These are phyloP conservation scores for Ciona savignyi DNA, from an alignment of 23 tunicate genomes.

Conservation along the genomic window DNA sequence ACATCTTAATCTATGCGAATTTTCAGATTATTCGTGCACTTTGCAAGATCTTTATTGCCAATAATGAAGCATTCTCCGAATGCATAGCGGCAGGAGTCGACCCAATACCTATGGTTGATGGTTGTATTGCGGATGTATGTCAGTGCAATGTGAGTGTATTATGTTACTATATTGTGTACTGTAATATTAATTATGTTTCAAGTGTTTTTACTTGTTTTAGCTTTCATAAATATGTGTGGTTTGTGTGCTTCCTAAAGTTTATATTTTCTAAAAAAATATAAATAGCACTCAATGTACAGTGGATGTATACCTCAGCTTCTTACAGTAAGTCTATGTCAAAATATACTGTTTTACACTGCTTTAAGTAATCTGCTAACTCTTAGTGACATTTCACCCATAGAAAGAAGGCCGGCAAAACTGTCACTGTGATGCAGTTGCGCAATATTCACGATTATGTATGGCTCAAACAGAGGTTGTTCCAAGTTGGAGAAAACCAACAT, in stretches of 20 bases:
- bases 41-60: conserved; percentile 37
- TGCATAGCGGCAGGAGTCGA: conserved; percentile 54
- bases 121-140: conserved; percentile 48
- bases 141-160: conserved; percentile 30
- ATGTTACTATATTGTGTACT: neutral
- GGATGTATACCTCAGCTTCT: too few relatives aligned
- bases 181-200: too few relatives aligned
- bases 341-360: too few relatives aligned
- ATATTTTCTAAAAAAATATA: too few relatives aligned
- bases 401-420: conserved; percentile 19
- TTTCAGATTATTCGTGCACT: conserved; percentile 36
- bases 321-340: too few relatives aligned
- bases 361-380: too few relatives aligned
- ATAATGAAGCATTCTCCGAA: conserved; percentile 22
- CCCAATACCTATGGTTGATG: conserved; percentile 20
- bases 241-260: too few relatives aligned
- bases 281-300: too few relatives aligned
- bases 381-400: too few relatives aligned
- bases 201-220: too few relatives aligned
- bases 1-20: too few relatives aligned
- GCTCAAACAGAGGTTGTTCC: conserved; percentile 37
- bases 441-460: conserved; percentile 35
- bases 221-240: too few relatives aligned
- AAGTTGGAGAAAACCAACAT: conserved; percentile 32
- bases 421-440: conserved; percentile 39